Evolutionary conservation across 2,888 invertebrate species (phyloP), one percentile per base, ranked within the genome.

Genomic region (Lissonota sp.): DNA sequence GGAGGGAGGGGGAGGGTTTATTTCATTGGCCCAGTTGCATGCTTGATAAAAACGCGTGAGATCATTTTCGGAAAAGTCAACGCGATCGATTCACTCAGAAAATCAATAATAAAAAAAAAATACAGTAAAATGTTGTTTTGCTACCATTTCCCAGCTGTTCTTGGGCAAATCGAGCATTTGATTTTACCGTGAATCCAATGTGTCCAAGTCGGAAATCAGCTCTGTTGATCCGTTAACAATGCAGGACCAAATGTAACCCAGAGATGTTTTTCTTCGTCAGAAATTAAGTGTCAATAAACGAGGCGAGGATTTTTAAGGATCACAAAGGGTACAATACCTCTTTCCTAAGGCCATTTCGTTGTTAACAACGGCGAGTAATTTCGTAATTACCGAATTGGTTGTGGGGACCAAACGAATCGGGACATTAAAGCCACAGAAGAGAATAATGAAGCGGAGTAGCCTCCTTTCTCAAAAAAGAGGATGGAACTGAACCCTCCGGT

Each of bases 1-100:
- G 53, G n/a, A 6, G 6, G 5, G 14, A n/a, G 53, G 66, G 67
- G 58, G 58, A 37, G 46, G 67, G 1, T 26, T 83, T 75, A 53
- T 79, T 73, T 79, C 76, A 57, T 55, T 84, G 87, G 85, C 84
- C 86, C 82, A 87, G 80, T 87, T 88, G 88, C 89, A 88, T 88
- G 88, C 82, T 66, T 81, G 70, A 57, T 69, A 80, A 83, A 63
- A 44, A 53, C 53, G 12, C 39, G 58, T 42, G 72, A 51, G 44
- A 82, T 76, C 58, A 12, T 55, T 63, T 73, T 82, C 76, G 69
- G 39, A 58, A 63, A 74, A 58, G 46, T 76, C 14, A 58, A 75
- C n/a, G 53, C 46, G 46, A 67, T 73, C 70, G 74, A 77, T 60
- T 16, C 16, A 16, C 26, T 67, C n/a, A 55, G 49, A 57, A 53